Conservation (phyloP, 1,140 invertebrate species). For the Drosophila simulans region DNA sequence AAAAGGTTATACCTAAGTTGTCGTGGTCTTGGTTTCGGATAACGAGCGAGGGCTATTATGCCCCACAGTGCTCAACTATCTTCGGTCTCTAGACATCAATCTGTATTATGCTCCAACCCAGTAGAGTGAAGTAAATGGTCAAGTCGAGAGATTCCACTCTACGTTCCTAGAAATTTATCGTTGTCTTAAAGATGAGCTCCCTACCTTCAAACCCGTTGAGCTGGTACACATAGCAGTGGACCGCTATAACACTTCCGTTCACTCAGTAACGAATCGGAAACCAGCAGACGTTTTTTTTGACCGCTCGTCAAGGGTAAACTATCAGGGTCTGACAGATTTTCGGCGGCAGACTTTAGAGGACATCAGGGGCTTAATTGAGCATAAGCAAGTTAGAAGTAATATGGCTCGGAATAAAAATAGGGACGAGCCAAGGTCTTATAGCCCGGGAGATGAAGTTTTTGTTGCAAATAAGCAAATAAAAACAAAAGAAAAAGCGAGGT, state of each 20-base stretch:
- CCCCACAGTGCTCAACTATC: neutral
- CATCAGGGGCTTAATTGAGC: no score
- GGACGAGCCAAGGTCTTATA: no score
- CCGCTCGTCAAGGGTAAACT: neutral
- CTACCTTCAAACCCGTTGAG: neutral
- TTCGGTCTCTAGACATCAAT: neutral
- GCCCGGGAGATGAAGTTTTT: no score
- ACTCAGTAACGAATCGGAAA: neutral
- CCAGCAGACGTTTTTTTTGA: neutral
- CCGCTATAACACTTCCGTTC: neutral
- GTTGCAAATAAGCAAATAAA: no score
- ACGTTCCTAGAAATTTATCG: neutral
- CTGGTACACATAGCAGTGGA: neutral
- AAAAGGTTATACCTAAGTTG: neutral
- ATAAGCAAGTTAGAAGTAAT: no score
- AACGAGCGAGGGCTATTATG: neutral
- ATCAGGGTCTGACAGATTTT: no score
- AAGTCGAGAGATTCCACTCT: neutral
- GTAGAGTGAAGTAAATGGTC: neutral
- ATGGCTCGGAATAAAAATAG: no score
- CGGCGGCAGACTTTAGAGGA: no score
- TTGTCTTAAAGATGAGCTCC: neutral
- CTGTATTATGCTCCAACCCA: neutral
- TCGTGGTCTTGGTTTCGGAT: neutral
- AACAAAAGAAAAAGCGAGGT: no score